Base-by-base conservation (phyloP, 2,888 invertebrate genomes). In the Anagyrus pseudococci region DNA sequence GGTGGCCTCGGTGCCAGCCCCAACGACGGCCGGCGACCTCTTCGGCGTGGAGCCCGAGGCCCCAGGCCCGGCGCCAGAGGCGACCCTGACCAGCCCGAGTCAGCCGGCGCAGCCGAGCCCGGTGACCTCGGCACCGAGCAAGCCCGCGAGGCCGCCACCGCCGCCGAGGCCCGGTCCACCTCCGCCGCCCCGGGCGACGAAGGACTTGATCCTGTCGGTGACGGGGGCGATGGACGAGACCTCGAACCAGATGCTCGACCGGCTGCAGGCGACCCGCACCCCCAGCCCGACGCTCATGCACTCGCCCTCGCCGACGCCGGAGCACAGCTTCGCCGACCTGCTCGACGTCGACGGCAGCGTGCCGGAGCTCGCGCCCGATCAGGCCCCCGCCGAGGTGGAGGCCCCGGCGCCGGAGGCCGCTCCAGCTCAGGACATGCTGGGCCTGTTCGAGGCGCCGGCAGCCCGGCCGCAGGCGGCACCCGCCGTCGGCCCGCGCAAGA, bases 181-280 rank as follows among this genome's bases (percentile, higher is more conserved):
- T 2, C 86, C 89, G 4, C 86, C 90, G 22, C 88, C 90, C 0
- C 87, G 89, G 67, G 91, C 92, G 79, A 94, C 94, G 0, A 92
- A 94, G 82, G 92, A 93, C 75, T 83, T 95, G 22, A 89, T 94
- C 50, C 85, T 91, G 69, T 92, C 91, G 33, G 94, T 94, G 1
- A 93, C 94, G 40, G 94, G 92, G 1, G 93, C 92, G 59, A 88
- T 94, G 88, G 93, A 95, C 75, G 92, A 92, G 53, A 92, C 93
- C 0, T 94, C 94, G 71, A 90, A 91, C 3, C 90, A 93, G 75
- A 82, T 95, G 56, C 81, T 94, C 59, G 92, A 93, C 70, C 88
- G 93, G 64, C 87, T 94, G 65, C 92, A 93, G 55, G 92, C 89
- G 4, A 94, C 93, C 0, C 86, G 94, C 69, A 92, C 93, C 1